A percentile compares a stretch with the other conserved stretches of the same genome.
phyloP scores from a whole-genome alignment of 2,113 vertebrate species.

The Dermatemys mawii region DNA sequence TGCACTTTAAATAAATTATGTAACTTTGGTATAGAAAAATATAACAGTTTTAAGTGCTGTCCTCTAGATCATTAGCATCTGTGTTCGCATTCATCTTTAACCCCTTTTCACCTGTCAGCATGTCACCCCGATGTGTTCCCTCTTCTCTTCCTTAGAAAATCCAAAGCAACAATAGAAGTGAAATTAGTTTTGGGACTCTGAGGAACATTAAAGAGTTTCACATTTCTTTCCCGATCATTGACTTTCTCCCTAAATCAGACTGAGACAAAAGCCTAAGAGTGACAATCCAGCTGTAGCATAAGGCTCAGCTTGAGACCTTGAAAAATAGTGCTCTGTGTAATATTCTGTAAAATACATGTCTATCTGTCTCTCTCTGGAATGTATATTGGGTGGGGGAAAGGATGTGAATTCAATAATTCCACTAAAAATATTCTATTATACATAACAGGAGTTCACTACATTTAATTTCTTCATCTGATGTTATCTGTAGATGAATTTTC shows the following conservation, averaged over 20 bases:
- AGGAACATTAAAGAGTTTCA: neutral
- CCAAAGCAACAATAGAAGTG: neutral
- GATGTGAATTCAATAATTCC: neutral
- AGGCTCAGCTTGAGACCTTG: neutral
- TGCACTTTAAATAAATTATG: neutral
- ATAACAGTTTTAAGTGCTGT: neutral
- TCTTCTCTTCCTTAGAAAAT: neutral
- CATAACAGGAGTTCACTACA: accelerated
- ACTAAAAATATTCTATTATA: neutral
- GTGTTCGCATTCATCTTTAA: neutral
- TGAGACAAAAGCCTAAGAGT: neutral
- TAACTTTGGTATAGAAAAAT: neutral
- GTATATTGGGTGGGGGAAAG: neutral
- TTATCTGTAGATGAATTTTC: neutral
- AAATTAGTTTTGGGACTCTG: neutral
- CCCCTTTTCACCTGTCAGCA: neutral
- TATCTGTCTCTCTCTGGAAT: no score
- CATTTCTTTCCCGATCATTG: neutral
- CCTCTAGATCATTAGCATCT: neutral
- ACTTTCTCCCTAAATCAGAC: neutral
- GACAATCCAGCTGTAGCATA: neutral
- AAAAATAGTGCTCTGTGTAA: neutral
- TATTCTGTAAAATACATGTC: neutral
- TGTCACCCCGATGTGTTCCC: neutral
- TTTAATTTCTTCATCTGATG: neutral